Evolutionary conservation across 2,888 invertebrate genomes (phyloP), one percentile per base, ranked within the genome.

Genomic region (Sarcophaga caerulescens): DNA sequence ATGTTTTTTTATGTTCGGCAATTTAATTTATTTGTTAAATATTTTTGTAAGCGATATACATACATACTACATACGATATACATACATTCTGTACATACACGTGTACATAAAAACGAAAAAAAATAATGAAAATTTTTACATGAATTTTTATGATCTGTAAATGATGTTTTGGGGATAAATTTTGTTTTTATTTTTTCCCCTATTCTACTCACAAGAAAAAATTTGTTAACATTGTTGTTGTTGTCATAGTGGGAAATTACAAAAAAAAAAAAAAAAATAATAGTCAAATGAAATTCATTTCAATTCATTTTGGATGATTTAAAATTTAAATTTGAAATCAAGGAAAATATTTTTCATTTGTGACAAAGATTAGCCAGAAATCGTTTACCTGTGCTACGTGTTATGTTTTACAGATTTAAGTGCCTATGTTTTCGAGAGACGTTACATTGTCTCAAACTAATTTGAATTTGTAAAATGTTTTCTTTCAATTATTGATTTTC

Each of bases 141-240:
- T 77, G 60, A 12, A 66, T 59, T 77, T 77, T 77, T 77, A 77
- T 71, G 74, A 71, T 71, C 71, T 47, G 76, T 60, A 60, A 77
- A 77, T 60, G 17, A 76, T 44, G 68, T 73, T 35, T 10, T 0
- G 17, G 10, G 63, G 3, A n/a, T 6, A 73, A 63, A 59, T 73
- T 73, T 25, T n/a, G 35, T 45, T 47, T 79, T 65, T 17, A 21
- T 57, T 17, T 47, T n/a, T 12, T 0, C 1, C 17, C 5, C 12
- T 5, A 47, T 2, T 14, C n/a, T 71, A 44, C 21, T 10, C 19
- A 14, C 12, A 52, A 1, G 17, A 52, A 52, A 52, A 1, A 52
- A 21, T 45, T 6, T 47, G 19, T 74, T 47, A 25, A 65, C 23
- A 59, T 59, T 68, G 45, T 62, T 68, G 45, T 62, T 68, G 47